Base-by-base conservation (phyloP, 2,888 invertebrate genomes). In the Biston stratarius region DNA sequence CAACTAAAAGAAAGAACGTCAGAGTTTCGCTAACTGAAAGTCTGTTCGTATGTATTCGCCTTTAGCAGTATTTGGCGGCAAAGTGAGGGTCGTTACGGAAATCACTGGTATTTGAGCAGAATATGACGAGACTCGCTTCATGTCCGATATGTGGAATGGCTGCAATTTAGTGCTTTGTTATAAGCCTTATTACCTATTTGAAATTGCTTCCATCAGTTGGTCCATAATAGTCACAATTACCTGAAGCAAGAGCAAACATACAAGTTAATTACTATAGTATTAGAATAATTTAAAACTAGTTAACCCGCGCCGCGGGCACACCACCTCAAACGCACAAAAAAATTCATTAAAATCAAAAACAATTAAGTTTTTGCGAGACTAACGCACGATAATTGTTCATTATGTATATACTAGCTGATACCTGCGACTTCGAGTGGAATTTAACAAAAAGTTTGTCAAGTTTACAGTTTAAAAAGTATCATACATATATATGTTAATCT, bases 81-180 rank as follows among this genome's bases (percentile, higher is more conserved):
- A 69, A 71, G 67, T 67, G 58, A 59, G 52, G 61, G 63, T 64
- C 62, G 68, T 74, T 72, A 69, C 67, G 45, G 53, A 68, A 72
- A 73, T 74, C 64, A 57, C 59, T 56, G 66, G 71, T 69, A 62
- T 67, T 67, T 59, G 44, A 51, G 38, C 64, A 44, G 56, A 56
- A 64, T 55, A 52, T 57, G 57, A 49, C 48, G 64, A 62, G 59
- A 60, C 51, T 48, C 36, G 58, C 45, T 63, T 60, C 57, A 60
- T 59, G 59, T 11, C 7, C 60, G 51, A 51, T 60, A 51, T 51
- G 59, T 62, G 67, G 24, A 60, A 67, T 60, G 55, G 63, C 51
- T 44, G 60, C 53, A 38, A 59, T 64, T 59, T 59, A 36, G 36
- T 9, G 63, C 45, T 48, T 72, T 38, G 61, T 65, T 68, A 61